These are phyloP conservation scores for Heterodera filipjevi DNA, from an alignment of 2,888 invertebrate genomes.

Conservation along the genomic window DNA sequence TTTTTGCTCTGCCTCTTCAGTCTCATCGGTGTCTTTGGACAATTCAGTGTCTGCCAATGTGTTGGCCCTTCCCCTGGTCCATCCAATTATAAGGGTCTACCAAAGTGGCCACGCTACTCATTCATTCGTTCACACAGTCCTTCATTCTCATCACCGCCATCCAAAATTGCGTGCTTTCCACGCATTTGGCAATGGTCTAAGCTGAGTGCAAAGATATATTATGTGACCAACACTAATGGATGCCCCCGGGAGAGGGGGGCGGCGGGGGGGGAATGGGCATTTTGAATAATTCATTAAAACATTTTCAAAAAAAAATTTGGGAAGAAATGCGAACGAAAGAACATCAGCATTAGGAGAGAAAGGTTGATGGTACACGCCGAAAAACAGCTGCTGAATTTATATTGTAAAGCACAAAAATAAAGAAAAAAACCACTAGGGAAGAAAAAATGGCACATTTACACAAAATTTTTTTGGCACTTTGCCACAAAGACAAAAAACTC, in stretches of 20 bases:
- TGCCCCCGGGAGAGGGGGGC: background rate
- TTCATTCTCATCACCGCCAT: too few species aligned
- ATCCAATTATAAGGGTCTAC: background rate
- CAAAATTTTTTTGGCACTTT: background rate
- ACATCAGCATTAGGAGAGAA: background rate
- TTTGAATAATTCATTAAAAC: background rate
- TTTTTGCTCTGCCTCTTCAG: background rate
- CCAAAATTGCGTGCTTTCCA: constrained; percentile 7
- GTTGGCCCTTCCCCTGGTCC: background rate
- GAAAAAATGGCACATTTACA: too few species aligned
- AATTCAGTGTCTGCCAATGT: background rate
- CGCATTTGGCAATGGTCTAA: background rate
- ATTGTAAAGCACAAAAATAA: background rate
- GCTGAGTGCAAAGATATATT: background rate
- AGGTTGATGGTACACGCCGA: background rate
- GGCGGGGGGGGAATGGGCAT: background rate
- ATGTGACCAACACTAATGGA: background rate
- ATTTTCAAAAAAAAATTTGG: background rate
- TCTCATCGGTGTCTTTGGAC: background rate
- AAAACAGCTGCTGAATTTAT: background rate
- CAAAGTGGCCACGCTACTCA: background rate
- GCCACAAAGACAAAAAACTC: background rate
- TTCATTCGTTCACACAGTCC: background rate
- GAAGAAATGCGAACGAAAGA: background rate
- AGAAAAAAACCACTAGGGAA: too few species aligned